Conservation (phyloP, 2,888 invertebrate genomes). For the Dioctria linearis region DNA sequence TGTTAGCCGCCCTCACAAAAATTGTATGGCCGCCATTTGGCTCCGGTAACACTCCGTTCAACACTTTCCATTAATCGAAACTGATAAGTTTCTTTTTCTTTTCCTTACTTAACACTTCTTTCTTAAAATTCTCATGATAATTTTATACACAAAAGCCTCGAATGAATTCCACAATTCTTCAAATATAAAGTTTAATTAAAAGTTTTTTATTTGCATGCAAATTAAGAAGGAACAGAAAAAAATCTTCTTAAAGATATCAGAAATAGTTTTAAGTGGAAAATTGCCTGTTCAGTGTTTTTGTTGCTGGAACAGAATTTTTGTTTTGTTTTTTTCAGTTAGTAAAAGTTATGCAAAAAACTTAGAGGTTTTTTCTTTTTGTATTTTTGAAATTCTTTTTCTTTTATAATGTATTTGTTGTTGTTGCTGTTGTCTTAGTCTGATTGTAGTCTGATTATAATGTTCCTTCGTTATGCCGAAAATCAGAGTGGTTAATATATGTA, state of each 20-base stretch:
- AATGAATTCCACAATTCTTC: too few relatives aligned
- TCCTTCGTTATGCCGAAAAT: not conserved
- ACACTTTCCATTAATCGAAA: conserved; percentile 51
- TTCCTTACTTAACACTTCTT: conserved; percentile 15
- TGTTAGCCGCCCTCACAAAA: conserved; percentile 53
- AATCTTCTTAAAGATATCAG: too few relatives aligned
- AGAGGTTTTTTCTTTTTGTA: conserved; percentile 7
- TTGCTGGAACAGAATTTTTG: conserved; percentile 2
- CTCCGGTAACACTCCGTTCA: conserved; percentile 42
- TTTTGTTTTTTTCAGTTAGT: not conserved
- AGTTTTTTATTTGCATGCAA: too few relatives aligned
- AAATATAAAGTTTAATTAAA: too few relatives aligned
- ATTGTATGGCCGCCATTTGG: conserved; percentile 43
- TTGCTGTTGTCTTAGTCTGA: too few relatives aligned
- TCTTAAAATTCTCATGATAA: too few relatives aligned
- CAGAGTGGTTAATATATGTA: not conserved
- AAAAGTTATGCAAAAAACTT: not conserved
- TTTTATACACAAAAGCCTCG: too few relatives aligned
- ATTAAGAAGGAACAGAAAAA: too few relatives aligned
- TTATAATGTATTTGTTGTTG: not conserved
- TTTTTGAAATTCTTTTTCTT: conserved; percentile 3
- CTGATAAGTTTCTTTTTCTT: conserved; percentile 5
- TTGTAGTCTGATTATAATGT: conserved; percentile 10
- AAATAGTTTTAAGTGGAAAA: conserved; percentile 5
- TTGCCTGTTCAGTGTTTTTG: conserved; percentile 14